Evolutionary conservation across 1,140 invertebrate species (phyloP), one percentile per base, ranked within the genome.

Genomic region (Brachionus sp.): DNA sequence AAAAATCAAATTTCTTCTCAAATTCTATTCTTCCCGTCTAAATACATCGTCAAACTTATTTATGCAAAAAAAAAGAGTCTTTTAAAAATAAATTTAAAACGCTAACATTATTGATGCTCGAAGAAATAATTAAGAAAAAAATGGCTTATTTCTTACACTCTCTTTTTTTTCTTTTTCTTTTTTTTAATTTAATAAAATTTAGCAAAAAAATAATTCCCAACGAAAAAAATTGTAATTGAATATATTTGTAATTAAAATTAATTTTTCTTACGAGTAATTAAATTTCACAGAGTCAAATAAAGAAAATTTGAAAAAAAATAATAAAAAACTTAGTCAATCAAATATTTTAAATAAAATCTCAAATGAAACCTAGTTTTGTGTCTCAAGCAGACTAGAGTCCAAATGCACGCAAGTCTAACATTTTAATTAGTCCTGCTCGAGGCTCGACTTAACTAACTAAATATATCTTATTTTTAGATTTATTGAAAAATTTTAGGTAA

Each of bases 261-360:
- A 33, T 66, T 33, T 66, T 66, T 70, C 35, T 70, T 70, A 37
- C 66, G 66, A 70, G 35, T 70, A 70, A 70, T 70, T 70, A 70
- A 70, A 70, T 70, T 70, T 70, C 37, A 25, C 57, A 13, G 25
- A 64, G 25, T 19, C 66, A 70, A 70, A 37, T 39, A 70, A 39
- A 70, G 37, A 66, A 33, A 37, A 33, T 64, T 64, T 25, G 23
- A 66, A 66, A 33, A 66, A 66, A 37, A 66, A n/a, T 33, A 66
- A 66, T 66, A 39, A 70, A n/a, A 39, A 70, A 35, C 35, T 70
- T 39, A 70, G 66, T 70, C 35, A 70, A 70, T 70, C 35, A 66
- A 66, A 66, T 39, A 70, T 37, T 39, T n/a, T 39, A 39, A 37
- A 70, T 19, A 70, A 70, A 70, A 70, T 39, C 33, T 39, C 64